Evolutionary conservation across 2,113 vertebrate genomes (phyloP), one percentile per base, ranked within the genome.

Genomic region (Grantiella picta): DNA sequence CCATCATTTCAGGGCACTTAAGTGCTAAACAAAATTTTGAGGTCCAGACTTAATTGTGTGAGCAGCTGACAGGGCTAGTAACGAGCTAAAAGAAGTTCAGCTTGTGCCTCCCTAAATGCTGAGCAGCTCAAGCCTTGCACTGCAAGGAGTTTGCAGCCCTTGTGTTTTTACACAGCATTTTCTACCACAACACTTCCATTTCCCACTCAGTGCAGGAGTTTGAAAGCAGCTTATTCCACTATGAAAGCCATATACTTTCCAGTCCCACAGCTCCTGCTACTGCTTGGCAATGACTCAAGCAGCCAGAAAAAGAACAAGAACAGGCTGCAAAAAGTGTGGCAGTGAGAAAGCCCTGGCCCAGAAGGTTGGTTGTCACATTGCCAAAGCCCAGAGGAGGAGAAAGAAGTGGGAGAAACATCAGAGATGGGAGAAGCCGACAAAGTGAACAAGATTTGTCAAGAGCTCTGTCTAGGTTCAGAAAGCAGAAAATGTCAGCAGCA

Each of bases 261-360:
- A 66, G 7, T 78, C 35, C 56, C 2, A 1, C n/a, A 78, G 31
- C 20, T 95, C 50, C 35, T 22, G 10, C 56, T 61, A 63, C 82
- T 85, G 70, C 60, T 79, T 69, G 16, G 59, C 47, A 87, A 49
- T 45, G 35, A 56, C 29, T 50, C 38, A 66, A 66, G 49, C 16
- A 84, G 45, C n/a, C 77, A 87, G 60, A 73, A 81, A 89, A 91
- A 95, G 33, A 94, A 69, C 29, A 88, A 88, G 52, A 90, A 15
- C 36, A 66, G 29, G 61, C 49, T 80, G 57, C 47, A 47, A 79
- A 82, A 80, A 71, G 60, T 23, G 21, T 29, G 64, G 12, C 52
- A 64, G 42, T 40, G 45, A 84, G 40, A 83, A 72, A 56, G 56
- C 9, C 59, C 45, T 35, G 31, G 59, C 22, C 63, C 76, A 65